phyloP scores from a whole-genome alignment of 2,888 invertebrate genomes.

The Boloria selene region DNA sequence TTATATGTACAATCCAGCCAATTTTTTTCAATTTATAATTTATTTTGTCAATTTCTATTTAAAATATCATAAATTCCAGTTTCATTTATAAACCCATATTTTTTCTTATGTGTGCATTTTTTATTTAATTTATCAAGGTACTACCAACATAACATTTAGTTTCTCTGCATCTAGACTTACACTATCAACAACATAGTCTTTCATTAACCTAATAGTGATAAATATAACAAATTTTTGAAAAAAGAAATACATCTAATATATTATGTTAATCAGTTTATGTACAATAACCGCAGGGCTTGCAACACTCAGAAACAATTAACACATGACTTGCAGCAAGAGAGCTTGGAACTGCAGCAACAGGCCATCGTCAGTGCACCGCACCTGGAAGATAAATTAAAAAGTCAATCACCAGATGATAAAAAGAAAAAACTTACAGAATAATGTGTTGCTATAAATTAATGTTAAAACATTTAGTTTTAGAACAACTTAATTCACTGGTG shows the following conservation, averaged over 20 bases:
- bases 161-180: slow-evolving; percentile 41
- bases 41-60: neutral
- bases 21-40: too few relatives aligned
- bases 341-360: slow-evolving; percentile 72
- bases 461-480: neutral
- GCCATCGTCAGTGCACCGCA: slow-evolving; percentile 69
- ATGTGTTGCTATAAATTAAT: neutral
- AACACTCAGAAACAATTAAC: slow-evolving; percentile 70
- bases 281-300: slow-evolving; percentile 59
- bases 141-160: neutral
- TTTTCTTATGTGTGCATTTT: neutral
- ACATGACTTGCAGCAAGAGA: slow-evolving; percentile 72
- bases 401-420: slow-evolving; percentile 43
- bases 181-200: slow-evolving; percentile 36
- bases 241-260: slow-evolving; percentile 22
- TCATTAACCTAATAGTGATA: slow-evolving; percentile 14
- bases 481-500: slow-evolving; percentile 12
- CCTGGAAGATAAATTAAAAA: slow-evolving; percentile 67
- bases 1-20: too few relatives aligned
- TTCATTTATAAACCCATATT: too few relatives aligned
- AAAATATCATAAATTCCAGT: too few relatives aligned
- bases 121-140: slow-evolving; percentile 15
- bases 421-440: slow-evolving; percentile 32
- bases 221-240: slow-evolving; percentile 28
- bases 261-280: slow-evolving; percentile 25